phyloP scores from a whole-genome alignment of 2,113 vertebrate species.

The Pongo abelii region DNA sequence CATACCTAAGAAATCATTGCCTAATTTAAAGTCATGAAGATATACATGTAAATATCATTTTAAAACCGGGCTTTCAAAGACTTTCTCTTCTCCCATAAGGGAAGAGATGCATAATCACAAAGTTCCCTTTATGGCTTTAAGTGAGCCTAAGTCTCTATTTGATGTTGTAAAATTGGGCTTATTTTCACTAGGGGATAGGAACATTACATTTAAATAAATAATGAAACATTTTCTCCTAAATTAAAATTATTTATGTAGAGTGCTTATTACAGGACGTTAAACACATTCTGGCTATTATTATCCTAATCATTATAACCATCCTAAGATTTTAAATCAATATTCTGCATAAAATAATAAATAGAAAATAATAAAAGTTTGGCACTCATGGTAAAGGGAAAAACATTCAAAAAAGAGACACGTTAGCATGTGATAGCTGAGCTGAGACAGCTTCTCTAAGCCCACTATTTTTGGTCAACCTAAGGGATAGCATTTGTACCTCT shows the following conservation, averaged over 20 bases:
- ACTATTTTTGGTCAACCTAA: background rate
- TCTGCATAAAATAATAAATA: background rate
- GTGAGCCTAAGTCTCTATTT: background rate
- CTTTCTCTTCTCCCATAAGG: background rate
- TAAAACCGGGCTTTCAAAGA: conserved; percentile 18
- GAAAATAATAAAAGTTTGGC: background rate
- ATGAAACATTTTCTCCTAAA: conserved; percentile 37
- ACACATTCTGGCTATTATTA: background rate
- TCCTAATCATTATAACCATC: conserved; percentile 40
- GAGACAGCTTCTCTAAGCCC: background rate
- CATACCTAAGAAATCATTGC: background rate
- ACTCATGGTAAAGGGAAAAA: background rate
- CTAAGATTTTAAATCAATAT: background rate
- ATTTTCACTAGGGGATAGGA: background rate
- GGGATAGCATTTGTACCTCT: background rate
- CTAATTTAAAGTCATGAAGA: background rate
- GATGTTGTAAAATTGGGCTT: background rate
- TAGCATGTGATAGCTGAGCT: background rate
- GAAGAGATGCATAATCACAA: background rate
- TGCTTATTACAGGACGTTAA: background rate
- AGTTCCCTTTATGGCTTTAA: background rate
- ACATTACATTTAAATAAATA: conserved; percentile 19
- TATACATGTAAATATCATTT: background rate
- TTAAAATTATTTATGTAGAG: background rate
- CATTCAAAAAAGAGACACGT: background rate